Evolutionary conservation across 2,888 invertebrate species (phyloP).

Genomic region (Chloroclystis v-ata): DNA sequence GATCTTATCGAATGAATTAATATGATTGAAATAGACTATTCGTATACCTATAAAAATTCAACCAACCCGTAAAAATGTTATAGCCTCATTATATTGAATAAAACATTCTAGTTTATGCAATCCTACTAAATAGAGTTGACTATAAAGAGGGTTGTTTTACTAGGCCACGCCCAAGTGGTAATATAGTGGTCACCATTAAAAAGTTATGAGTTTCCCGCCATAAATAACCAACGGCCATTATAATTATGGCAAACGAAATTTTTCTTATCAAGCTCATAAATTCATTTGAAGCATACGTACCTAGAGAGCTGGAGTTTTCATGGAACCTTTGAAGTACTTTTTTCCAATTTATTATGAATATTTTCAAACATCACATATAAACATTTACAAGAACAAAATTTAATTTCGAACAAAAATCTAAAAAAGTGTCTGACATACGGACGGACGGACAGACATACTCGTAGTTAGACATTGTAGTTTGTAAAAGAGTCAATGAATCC

Average conservation of each 20-base stretch:
- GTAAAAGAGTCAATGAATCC: no score
- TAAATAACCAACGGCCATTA: constrained; percentile 65
- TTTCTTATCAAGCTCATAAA: constrained; percentile 71
- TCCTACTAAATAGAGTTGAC: constrained; percentile 40
- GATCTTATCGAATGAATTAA: no score
- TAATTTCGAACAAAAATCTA: no score
- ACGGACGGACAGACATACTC: no score
- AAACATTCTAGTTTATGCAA: constrained; percentile 33
- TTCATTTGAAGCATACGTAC: constrained; percentile 51
- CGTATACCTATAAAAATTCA: no score
- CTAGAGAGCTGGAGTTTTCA: not conserved
- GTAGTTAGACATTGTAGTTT: no score
- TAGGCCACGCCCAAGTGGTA: constrained; percentile 56
- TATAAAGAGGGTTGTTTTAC: constrained; percentile 50
- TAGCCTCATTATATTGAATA: constrained; percentile 24
- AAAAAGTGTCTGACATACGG: no score
- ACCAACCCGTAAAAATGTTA: constrained; percentile 23
- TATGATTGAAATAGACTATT: no score
- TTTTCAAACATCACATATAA: no score
- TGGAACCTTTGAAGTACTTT: not conserved
- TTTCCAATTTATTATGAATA: not conserved
- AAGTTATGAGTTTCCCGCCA: constrained; percentile 64
- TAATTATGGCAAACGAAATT: constrained; percentile 71
- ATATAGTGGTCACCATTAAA: constrained; percentile 74
- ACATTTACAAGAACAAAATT: no score